These are phyloP conservation scores for Theropithecus gelada DNA, from an alignment of 2,113 vertebrate species.

Conservation along the genomic window DNA sequence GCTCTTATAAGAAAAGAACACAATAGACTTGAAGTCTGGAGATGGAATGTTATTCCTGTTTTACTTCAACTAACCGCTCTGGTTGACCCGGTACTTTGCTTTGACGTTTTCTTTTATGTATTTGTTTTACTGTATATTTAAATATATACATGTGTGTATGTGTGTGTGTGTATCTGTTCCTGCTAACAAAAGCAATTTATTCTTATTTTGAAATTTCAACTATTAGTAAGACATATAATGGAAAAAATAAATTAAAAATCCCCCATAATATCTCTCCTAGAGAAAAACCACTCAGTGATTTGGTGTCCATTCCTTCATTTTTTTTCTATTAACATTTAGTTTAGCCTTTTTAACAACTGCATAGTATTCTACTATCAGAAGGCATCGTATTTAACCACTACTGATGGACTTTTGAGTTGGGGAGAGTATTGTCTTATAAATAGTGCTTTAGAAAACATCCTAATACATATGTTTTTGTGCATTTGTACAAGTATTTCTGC, in stretches of 20 bases:
- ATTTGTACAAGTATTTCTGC: not conserved
- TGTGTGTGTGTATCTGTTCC: not conserved
- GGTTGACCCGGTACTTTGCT: not conserved
- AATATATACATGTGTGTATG: not conserved
- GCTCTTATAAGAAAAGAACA: not conserved
- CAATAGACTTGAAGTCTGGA: not conserved
- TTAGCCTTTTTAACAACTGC: not conserved
- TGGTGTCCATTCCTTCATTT: not conserved
- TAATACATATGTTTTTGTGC: not conserved
- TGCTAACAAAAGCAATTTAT: conserved; percentile 14
- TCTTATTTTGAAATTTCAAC: not conserved
- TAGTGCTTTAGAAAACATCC: not conserved
- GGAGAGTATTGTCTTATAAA: not conserved
- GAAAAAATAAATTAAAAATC: not conserved
- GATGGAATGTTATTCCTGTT: not conserved
- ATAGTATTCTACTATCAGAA: not conserved
- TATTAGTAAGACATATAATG: conserved; percentile 9
- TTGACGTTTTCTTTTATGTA: not conserved
- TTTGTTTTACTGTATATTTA: not conserved
- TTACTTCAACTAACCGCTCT: not conserved
- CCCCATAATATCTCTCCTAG: not conserved
- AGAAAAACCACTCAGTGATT: not conserved
- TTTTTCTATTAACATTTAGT: not conserved
- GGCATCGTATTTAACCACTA: not conserved
- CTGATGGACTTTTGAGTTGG: not conserved